Evolutionary conservation across 2,888 invertebrate species (phyloP), one percentile per base, ranked within the genome.

Genomic region (Hermaeophaga mercurialis): DNA sequence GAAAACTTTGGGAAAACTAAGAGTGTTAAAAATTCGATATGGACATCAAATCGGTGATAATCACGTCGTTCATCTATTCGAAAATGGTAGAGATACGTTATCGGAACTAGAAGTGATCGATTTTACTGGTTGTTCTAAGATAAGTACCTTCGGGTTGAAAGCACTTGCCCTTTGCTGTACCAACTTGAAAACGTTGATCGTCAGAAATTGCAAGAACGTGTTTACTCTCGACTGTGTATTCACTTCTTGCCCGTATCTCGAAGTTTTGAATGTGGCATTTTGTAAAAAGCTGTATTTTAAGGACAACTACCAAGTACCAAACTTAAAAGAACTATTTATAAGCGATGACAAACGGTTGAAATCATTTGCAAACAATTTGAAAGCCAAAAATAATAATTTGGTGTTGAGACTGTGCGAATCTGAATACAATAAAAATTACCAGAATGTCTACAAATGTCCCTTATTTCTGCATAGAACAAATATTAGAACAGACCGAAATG

Each of bases 81-180:
- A 44, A 7, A 44, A 60, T 1, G 61, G 60, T 4, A 52, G 12
- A 18, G 38, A 57, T 2, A 48, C 31, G 1, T 31, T 61, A 36
- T 28, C 18, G 1, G 47, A 56, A 4, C 31, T 63, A 28, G 59
- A 59, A 41, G 52, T 56, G 2, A 8, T 59, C 1, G 63, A 63
- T 45, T 57, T 61, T 9, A 63, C 63, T 1, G 63, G 63, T 3
- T 63, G 61, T 39, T 41, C 47, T 1, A 58, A 59, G 48, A 28
- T 63, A 12, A 45, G 54, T 12, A 39, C 55, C 5, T 47, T 18
- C 1, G 61, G 63, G 1, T 11, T 63, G 3, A 17, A 34, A 8
- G 50, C 59, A 1, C 43, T 63, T 1, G 57, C 61, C 9, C 46
- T 36, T 1, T 58, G 54, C n/a, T 63, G 63, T 36, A n/a, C 8